Evolutionary conservation across 2,113 vertebrate genomes (phyloP).

Genomic region (Willisornis vidua): DNA sequence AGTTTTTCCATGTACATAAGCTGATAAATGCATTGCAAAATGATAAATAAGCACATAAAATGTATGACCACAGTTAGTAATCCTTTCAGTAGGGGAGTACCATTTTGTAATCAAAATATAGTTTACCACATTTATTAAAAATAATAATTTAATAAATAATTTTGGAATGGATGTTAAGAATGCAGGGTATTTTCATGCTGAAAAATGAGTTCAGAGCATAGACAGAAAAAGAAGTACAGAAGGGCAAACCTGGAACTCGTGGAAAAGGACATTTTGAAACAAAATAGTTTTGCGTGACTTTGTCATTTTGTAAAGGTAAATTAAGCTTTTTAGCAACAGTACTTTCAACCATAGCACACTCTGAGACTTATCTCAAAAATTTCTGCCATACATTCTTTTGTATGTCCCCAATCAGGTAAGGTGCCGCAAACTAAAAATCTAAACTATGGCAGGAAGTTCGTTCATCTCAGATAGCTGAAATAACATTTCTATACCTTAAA

Average conservation of each 20-base stretch:
- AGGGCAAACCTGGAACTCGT: neutral
- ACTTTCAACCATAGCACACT: neutral
- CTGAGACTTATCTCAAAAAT: neutral
- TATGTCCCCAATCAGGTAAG: neutral
- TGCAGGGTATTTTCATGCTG: neutral
- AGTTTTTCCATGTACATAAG: neutral
- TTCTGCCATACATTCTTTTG: neutral
- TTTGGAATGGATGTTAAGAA: neutral
- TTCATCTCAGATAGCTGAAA: neutral
- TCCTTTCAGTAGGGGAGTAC: neutral
- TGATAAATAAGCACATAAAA: neutral
- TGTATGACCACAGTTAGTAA: accelerated
- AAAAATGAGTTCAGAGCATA: neutral
- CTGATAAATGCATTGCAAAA: neutral
- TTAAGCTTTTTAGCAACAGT: neutral
- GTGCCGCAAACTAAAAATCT: neutral
- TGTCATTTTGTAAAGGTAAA: neutral
- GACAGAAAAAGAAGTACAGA: neutral
- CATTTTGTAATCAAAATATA: neutral
- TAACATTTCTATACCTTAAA: neutral
- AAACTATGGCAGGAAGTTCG: neutral
- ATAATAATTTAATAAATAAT: neutral
- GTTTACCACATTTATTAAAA: neutral
- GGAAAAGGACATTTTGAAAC: neutral
- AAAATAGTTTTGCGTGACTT: neutral